Evolutionary conservation across 2,113 vertebrate species (phyloP).

Genomic region (Perca schrenkii): DNA sequence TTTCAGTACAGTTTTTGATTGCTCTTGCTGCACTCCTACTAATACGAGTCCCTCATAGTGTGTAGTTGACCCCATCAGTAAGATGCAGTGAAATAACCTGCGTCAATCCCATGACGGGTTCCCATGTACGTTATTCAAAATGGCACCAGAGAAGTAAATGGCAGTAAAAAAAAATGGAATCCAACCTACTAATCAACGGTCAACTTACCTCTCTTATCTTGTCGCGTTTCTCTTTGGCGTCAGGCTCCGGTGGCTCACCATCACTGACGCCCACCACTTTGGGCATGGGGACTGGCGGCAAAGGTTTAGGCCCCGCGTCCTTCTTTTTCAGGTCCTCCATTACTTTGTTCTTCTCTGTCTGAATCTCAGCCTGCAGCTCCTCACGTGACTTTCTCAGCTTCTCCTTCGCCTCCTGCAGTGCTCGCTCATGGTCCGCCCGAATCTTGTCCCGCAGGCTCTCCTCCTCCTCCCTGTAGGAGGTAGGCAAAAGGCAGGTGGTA

Average conservation of each 20-base stretch:
- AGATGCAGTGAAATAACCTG: not conserved
- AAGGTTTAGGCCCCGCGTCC: constrained; percentile 86
- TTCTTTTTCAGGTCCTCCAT: constrained; percentile 92
- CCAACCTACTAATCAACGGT: not conserved
- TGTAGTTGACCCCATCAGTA: not conserved
- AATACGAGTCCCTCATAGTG: not conserved
- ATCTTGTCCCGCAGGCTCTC: constrained; percentile 98
- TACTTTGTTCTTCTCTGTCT: constrained; percentile 96
- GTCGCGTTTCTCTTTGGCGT: constrained; percentile 92
- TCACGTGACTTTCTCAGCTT: constrained; percentile 95
- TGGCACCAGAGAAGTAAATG: no score
- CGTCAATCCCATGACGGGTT: not conserved
- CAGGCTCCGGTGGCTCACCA: constrained; percentile 91
- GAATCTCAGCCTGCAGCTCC: constrained; percentile 95
- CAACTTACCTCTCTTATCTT: constrained; percentile 95
- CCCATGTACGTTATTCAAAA: not conserved
- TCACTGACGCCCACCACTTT: constrained; percentile 92
- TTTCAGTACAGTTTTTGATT: not conserved
- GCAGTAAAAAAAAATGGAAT: not conserved
- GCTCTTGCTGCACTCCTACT: not conserved
- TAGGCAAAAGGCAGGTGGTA: not conserved
- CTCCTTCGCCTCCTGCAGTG: constrained; percentile 98
- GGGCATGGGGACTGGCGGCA: constrained; percentile 93
- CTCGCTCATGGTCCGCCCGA: constrained; percentile 96
- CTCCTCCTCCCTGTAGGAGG: constrained; percentile 91